phyloP scores from a whole-genome alignment of 2,888 invertebrate species.

The Hirtodrosophila duncani region DNA sequence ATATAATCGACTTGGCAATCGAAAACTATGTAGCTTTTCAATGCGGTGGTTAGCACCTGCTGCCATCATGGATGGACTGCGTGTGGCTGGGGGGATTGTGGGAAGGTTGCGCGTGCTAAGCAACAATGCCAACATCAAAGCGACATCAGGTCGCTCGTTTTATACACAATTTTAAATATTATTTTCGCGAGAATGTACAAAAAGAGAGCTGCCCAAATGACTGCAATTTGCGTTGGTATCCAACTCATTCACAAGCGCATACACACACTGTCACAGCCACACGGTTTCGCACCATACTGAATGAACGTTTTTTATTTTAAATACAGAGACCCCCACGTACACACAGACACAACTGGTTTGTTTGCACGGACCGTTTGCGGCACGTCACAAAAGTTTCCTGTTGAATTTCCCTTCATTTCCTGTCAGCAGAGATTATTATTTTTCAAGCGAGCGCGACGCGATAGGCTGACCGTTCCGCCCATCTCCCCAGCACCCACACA shows the following conservation, averaged over 20 bases:
- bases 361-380: constrained; percentile 60
- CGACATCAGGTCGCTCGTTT: background rate
- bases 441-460: no score
- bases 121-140: constrained; percentile 29
- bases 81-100: no score
- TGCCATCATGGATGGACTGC: no score
- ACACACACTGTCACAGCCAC: constrained; percentile 26
- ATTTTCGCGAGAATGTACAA: background rate
- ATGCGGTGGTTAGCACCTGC: constrained; percentile 2
- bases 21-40: constrained; percentile 6
- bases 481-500: constrained; percentile 37
- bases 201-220: constrained; percentile 29
- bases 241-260: constrained; percentile 10
- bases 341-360: constrained; percentile 23
- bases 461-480: no score
- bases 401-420: constrained; percentile 72
- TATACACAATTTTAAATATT: constrained; percentile 30
- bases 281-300: constrained; percentile 14
- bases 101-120: constrained; percentile 21
- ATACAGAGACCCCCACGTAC: constrained; percentile 17
- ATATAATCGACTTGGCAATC: background rate
- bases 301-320: constrained; percentile 36
- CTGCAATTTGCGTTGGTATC: constrained; percentile 37
- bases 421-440: constrained; percentile 68
- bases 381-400: constrained; percentile 71